These are phyloP conservation scores for Carollia perspicillata DNA, from an alignment of 2,113 vertebrate species.

Conservation along the genomic window DNA sequence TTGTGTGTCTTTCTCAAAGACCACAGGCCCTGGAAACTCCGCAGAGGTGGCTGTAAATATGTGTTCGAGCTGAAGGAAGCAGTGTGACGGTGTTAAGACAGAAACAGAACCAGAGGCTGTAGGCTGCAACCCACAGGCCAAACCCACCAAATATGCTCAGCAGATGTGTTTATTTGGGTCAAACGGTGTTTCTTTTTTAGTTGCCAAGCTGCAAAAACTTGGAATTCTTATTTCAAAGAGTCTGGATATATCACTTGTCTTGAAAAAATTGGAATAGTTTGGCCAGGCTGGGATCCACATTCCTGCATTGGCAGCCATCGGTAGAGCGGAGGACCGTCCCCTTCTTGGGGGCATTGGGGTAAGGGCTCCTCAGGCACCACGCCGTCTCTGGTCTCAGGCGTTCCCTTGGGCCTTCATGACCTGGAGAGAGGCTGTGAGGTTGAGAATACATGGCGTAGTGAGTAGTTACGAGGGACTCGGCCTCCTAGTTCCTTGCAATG, in stretches of 20 bases:
- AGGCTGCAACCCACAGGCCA: not conserved
- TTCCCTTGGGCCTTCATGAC: not conserved
- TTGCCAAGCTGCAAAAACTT: not conserved
- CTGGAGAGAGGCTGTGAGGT: not conserved
- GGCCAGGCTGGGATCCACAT: not conserved
- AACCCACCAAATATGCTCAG: not conserved
- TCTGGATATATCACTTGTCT: not conserved
- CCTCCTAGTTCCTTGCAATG: not conserved
- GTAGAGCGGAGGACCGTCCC: not conserved
- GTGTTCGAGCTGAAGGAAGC: not conserved
- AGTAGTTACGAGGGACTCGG: not conserved
- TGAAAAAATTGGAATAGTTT: not conserved
- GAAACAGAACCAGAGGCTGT: not conserved
- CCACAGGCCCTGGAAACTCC: not conserved
- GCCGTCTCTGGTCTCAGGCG: not conserved
- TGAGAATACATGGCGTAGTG: not conserved
- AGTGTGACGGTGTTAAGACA: not conserved
- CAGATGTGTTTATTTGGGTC: not conserved
- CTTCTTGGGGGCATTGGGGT: not conserved
- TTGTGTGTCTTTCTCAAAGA: not conserved
- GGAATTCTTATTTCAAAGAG: not conserved
- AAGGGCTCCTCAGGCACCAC: fast-evolving
- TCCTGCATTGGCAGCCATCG: not conserved
- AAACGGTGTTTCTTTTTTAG: not conserved
- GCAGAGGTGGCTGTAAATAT: not conserved